These are phyloP conservation scores for Eretmochelys imbricata DNA, from an alignment of 2,113 vertebrate genomes.

Conservation along the genomic window DNA sequence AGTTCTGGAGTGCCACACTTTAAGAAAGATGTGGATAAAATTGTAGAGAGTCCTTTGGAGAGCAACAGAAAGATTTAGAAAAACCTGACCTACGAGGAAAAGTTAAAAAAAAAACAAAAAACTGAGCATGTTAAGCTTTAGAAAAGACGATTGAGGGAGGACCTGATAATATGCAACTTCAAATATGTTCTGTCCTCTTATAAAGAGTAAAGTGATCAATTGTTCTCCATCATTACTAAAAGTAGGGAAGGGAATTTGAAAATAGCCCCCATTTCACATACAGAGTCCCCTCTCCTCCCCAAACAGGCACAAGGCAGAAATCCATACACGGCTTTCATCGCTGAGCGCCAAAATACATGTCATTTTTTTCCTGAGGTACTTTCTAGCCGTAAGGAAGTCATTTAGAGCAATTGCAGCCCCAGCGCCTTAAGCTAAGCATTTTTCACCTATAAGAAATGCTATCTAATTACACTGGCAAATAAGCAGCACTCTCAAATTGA, in stretches of 20 bases:
- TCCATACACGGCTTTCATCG: conserved; percentile 6
- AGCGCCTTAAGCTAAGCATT: conserved; percentile 65
- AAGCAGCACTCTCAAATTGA: conserved; percentile 53
- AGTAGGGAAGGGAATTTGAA: conserved; percentile 1
- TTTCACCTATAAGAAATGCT: conserved; percentile 54
- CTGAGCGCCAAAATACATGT: conserved; percentile 33
- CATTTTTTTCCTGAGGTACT: conserved; percentile 25
- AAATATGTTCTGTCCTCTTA: neutral
- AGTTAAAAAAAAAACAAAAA: neutral
- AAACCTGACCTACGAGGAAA: neutral
- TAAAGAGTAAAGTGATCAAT: neutral
- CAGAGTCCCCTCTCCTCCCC: neutral
- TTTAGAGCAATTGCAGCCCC: conserved; percentile 62
- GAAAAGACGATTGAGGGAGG: neutral
- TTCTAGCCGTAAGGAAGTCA: conserved; percentile 60
- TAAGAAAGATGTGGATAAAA: neutral
- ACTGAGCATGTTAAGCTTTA: neutral
- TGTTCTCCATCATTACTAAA: neutral
- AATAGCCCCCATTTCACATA: neutral
- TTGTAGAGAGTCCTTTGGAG: neutral
- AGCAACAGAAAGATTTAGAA: neutral
- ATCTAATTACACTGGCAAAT: conserved; percentile 63
- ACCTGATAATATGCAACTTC: neutral
- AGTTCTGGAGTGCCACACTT: neutral
- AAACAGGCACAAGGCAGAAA: conserved; percentile 4